Evolutionary conservation across 2,888 invertebrate species (phyloP).

Genomic region (Selenia dentaria): DNA sequence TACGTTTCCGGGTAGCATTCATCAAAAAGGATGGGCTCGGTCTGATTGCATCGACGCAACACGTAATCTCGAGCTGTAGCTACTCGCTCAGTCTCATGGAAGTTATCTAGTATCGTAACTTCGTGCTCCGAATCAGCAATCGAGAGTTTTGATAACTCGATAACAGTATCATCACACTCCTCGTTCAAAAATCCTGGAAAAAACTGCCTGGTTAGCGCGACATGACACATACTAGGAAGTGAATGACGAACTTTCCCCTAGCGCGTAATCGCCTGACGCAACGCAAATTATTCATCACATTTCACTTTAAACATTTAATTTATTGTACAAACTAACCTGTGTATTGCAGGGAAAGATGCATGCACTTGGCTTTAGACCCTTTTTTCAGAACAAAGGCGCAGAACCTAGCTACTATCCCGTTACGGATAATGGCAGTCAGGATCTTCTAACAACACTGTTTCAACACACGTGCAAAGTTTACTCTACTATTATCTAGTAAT

Average conservation of each 20-base stretch:
- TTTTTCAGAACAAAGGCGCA: slow-evolving; percentile 77
- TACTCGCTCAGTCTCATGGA: slow-evolving; percentile 68
- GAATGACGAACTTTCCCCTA: slow-evolving; percentile 72
- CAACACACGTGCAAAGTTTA: slow-evolving; percentile 53
- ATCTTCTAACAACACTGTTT: slow-evolving; percentile 52
- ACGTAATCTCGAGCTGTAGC: slow-evolving; percentile 76
- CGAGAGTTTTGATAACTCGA: slow-evolving; percentile 81
- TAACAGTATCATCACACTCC: slow-evolving; percentile 84
- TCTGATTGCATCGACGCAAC: slow-evolving; percentile 88
- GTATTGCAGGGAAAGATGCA: slow-evolving; percentile 84
- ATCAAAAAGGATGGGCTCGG: slow-evolving; percentile 85
- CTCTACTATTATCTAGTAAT: slow-evolving; percentile 60
- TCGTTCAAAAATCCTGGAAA: slow-evolving; percentile 79
- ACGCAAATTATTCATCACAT: slow-evolving; percentile 33
- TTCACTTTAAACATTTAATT: slow-evolving; percentile 23
- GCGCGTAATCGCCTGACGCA: slow-evolving; percentile 62
- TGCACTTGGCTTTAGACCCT: slow-evolving; percentile 84
- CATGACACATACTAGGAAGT: slow-evolving; percentile 76
- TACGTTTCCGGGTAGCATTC: slow-evolving; percentile 87
- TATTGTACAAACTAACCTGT: slow-evolving; percentile 64
- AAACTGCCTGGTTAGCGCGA: slow-evolving; percentile 35
- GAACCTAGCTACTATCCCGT: slow-evolving; percentile 83
- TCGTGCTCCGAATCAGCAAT: slow-evolving; percentile 74
- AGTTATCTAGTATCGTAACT: slow-evolving; percentile 71
- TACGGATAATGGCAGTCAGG: slow-evolving; percentile 80